A percentile compares a stretch with the other conserved stretches of the same genome.
phyloP scores from a whole-genome alignment of 2,888 invertebrate genomes.

The Hirtodrosophila trivittata region DNA sequence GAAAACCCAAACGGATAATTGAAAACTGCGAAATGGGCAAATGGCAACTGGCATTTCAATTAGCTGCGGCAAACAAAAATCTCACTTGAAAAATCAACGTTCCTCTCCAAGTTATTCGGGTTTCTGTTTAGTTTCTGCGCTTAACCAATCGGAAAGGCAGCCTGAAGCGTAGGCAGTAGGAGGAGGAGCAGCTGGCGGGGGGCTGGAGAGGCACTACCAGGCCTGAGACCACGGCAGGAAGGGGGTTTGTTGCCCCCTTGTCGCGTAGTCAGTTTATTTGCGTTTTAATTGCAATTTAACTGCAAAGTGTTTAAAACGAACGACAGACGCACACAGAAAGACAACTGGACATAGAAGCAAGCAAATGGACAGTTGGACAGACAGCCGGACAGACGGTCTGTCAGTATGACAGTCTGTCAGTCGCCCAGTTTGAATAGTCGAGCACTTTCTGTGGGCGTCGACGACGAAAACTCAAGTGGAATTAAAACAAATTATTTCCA shows the following conservation, averaged over 20 bases:
- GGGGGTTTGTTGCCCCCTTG: constrained; percentile 33
- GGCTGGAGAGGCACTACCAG: too few relatives aligned
- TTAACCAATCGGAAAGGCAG: not conserved
- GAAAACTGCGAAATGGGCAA: constrained; percentile 37
- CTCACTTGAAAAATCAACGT: constrained; percentile 54
- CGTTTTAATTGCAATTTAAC: constrained; percentile 59
- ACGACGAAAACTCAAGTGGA: constrained; percentile 34
- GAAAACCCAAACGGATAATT: constrained; percentile 2
- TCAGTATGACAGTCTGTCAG: constrained; percentile 1
- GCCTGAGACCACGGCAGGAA: too few relatives aligned
- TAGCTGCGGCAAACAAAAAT: constrained; percentile 53
- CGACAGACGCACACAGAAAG: constrained; percentile 1
- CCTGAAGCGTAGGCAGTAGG: not conserved
- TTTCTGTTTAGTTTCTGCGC: constrained; percentile 56
- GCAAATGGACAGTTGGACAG: not conserved
- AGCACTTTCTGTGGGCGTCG: constrained; percentile 37
- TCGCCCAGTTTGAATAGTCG: constrained; percentile 19
- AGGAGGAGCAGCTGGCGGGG: too few relatives aligned
- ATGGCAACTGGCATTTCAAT: constrained; percentile 75
- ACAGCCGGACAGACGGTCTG: not conserved
- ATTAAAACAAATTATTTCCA: constrained; percentile 26
- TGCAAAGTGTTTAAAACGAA: constrained; percentile 42
- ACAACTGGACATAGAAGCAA: not conserved
- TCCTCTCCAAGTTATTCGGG: constrained; percentile 10
- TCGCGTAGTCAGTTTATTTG: constrained; percentile 26